Conservation (phyloP, 2,113 vertebrate species). For the Tetrao urogallus region DNA sequence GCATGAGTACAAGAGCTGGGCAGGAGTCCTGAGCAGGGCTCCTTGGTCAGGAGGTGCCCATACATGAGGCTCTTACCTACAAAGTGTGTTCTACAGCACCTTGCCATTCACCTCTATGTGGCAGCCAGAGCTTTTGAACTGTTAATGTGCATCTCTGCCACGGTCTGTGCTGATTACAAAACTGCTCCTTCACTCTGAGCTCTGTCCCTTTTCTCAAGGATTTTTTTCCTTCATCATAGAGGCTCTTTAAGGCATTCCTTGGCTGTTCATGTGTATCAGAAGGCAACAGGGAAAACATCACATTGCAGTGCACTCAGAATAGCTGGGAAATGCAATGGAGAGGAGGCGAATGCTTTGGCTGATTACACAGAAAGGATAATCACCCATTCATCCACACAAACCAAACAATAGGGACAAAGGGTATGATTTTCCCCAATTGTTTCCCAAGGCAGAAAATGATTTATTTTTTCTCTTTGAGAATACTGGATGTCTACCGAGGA, state of each 20-base stretch:
- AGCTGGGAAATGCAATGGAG: not conserved
- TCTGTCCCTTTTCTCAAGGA: not conserved
- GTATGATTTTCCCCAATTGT: not conserved
- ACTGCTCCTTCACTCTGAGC: not conserved
- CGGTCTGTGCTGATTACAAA: not conserved
- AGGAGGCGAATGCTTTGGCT: not conserved
- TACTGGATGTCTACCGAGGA: not conserved
- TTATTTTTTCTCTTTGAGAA: not conserved
- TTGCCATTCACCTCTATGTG: not conserved
- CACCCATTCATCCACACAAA: not conserved
- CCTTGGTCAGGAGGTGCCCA: not conserved
- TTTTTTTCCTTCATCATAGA: not conserved
- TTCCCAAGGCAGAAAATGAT: constrained; percentile 8
- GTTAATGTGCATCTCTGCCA: not conserved
- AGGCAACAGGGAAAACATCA: not conserved
- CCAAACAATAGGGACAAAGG: not conserved
- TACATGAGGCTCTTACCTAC: not conserved
- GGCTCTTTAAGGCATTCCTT: not conserved
- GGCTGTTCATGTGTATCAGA: not conserved
- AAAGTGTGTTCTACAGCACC: too few relatives aligned
- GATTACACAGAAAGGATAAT: constrained; percentile 10
- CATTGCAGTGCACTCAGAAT: not conserved
- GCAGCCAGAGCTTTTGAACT: not conserved
- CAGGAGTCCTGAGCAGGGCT: not conserved
- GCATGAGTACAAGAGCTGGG: not conserved